These are phyloP conservation scores for Rapana venosa DNA, from an alignment of 2,888 invertebrate genomes.

Conservation along the genomic window DNA sequence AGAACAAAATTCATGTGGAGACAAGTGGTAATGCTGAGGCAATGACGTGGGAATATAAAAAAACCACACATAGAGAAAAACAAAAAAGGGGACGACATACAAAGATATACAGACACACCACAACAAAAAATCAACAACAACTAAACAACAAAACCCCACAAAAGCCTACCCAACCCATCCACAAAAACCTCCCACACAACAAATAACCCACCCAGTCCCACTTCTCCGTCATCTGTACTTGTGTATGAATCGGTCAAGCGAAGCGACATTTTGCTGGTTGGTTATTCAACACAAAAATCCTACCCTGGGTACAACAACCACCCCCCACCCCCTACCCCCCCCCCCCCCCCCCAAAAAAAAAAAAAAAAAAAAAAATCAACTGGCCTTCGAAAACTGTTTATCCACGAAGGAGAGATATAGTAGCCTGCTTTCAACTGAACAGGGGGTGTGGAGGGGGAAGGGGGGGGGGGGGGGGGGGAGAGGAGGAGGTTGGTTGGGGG, in stretches of 20 bases:
- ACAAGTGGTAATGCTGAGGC: too few relatives aligned
- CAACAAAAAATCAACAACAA: too few relatives aligned
- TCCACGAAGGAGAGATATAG: background rate
- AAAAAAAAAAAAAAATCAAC: background rate
- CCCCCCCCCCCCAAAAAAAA: background rate
- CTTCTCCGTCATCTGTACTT: background rate
- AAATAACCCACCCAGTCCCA: too few relatives aligned
- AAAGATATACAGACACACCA: too few relatives aligned
- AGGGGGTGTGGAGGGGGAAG: background rate
- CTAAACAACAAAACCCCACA: too few relatives aligned
- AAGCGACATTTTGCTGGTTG: background rate
- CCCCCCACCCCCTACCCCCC: too few relatives aligned
- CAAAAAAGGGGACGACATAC: too few relatives aligned
- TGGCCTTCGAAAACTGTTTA: background rate
- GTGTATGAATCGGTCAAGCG: slow-evolving; percentile 22
- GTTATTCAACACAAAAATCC: slow-evolving; percentile 13
- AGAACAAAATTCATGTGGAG: too few relatives aligned
- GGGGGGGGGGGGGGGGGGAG: background rate
- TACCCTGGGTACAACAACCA: background rate
- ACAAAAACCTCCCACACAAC: too few relatives aligned
- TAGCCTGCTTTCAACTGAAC: background rate
- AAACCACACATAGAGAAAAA: too few relatives aligned
- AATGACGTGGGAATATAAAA: too few relatives aligned
- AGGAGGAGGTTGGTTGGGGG: background rate
- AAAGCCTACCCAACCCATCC: too few relatives aligned